Conservation (phyloP, 2,113 vertebrate genomes). For the Corapipo altera region DNA sequence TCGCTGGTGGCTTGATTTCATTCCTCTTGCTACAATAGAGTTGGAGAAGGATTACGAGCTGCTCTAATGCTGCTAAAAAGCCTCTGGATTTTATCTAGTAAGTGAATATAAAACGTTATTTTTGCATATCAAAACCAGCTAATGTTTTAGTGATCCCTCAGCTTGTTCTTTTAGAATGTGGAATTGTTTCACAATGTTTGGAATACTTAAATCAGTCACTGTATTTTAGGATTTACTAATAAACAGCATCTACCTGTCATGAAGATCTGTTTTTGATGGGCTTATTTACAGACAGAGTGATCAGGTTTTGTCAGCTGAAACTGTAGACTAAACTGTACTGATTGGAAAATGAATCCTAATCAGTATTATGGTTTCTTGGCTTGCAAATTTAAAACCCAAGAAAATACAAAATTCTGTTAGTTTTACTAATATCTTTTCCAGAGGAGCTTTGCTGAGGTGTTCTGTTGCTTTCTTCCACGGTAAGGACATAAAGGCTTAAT, state of each 20-base stretch:
- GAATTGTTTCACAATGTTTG: background rate
- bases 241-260: accelerated
- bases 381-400: background rate
- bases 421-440: background rate
- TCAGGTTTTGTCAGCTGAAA: background rate
- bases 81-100: slow-evolving; percentile 22
- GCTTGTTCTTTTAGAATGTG: background rate
- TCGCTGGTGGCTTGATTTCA: background rate
- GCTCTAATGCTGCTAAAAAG: background rate
- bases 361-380: background rate
- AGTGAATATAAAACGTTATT: background rate
- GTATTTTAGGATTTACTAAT: background rate
- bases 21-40: background rate
- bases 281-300: background rate
- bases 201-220: background rate
- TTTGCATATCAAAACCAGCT: background rate
- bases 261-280: background rate
- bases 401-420: background rate
- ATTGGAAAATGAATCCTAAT: background rate
- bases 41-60: background rate
- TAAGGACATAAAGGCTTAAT: background rate
- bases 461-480: background rate
- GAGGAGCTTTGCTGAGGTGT: background rate
- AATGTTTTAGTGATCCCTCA: background rate
- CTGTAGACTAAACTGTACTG: background rate